Evolutionary conservation across 1,140 invertebrate genomes (phyloP).

Genomic region (Bombus pyrosoma): DNA sequence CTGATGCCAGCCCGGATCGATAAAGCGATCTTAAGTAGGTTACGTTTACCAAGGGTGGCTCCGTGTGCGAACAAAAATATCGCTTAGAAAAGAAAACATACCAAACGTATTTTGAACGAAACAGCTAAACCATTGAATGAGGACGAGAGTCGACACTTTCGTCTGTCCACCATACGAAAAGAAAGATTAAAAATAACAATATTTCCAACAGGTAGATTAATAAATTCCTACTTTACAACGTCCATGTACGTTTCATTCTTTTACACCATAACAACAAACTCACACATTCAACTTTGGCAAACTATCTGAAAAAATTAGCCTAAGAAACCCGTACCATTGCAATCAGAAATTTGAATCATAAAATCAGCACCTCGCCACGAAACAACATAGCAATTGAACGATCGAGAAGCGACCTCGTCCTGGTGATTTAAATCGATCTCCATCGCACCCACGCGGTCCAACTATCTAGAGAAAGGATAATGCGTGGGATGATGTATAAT

Average conservation of each 20-base stretch:
- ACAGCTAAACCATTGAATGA: not conserved
- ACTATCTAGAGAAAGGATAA: not conserved
- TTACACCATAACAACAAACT: too few relatives aligned
- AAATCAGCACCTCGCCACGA: not conserved
- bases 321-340: not conserved
- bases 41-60: conserved; percentile 22
- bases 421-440: not conserved
- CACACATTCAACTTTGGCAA: not conserved
- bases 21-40: conserved; percentile 29
- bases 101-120: not conserved
- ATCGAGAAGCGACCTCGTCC: too few relatives aligned
- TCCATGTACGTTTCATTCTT: too few relatives aligned
- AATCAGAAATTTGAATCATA: not conserved
- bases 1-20: conserved; percentile 17
- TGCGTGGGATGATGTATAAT: not conserved
- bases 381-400: not conserved
- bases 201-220: not conserved
- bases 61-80: not conserved
- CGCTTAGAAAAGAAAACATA: not conserved
- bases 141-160: not conserved
- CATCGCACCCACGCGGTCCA: not conserved
- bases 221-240: not conserved
- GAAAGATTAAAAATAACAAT: not conserved
- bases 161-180: too few relatives aligned
- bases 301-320: not conserved